Percentiles rank a stretch among this genome's conserved stretches.
Evolutionary conservation across 1,140 invertebrate species (phyloP).

Genomic region (Notospermus geniculatus): DNA sequence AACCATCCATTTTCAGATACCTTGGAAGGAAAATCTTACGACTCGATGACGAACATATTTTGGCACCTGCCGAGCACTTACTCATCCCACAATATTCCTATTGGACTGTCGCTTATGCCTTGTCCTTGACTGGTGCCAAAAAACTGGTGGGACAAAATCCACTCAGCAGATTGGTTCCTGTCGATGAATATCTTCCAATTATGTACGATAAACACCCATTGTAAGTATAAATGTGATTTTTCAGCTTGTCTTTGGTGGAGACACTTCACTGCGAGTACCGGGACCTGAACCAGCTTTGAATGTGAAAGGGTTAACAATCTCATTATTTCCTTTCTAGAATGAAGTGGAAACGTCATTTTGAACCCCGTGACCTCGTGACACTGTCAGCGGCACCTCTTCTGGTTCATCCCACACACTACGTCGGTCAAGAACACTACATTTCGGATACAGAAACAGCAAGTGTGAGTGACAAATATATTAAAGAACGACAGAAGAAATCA

Average conservation of each 20-base stretch:
- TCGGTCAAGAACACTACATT: constrained; percentile 86
- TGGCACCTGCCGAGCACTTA: constrained; percentile 66
- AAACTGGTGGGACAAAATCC: constrained; percentile 80
- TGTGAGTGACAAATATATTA: too few relatives aligned
- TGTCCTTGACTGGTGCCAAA: constrained; percentile 68
- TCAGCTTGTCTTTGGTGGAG: neutral
- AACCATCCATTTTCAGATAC: constrained; percentile 66
- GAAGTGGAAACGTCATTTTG: constrained; percentile 73
- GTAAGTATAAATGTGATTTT: constrained; percentile 23
- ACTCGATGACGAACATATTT: constrained; percentile 58
- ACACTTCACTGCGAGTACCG: neutral
- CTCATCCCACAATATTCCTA: constrained; percentile 90
- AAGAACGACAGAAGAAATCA: too few relatives aligned
- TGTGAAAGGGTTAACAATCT: neutral
- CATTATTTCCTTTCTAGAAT: constrained; percentile 55
- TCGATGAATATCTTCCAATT: constrained; percentile 96
- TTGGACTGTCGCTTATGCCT: constrained; percentile 91
- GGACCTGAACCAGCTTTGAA: too few relatives aligned
- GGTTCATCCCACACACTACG: constrained; percentile 90
- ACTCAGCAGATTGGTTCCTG: constrained; percentile 81
- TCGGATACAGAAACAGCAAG: constrained; percentile 81
- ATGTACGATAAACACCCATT: constrained; percentile 78
- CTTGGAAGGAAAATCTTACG: constrained; percentile 82
- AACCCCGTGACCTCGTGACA: constrained; percentile 72
- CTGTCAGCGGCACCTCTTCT: constrained; percentile 82